Evolutionary conservation across 2,113 vertebrate genomes (phyloP).

Genomic region (Stegostoma tigrinum): DNA sequence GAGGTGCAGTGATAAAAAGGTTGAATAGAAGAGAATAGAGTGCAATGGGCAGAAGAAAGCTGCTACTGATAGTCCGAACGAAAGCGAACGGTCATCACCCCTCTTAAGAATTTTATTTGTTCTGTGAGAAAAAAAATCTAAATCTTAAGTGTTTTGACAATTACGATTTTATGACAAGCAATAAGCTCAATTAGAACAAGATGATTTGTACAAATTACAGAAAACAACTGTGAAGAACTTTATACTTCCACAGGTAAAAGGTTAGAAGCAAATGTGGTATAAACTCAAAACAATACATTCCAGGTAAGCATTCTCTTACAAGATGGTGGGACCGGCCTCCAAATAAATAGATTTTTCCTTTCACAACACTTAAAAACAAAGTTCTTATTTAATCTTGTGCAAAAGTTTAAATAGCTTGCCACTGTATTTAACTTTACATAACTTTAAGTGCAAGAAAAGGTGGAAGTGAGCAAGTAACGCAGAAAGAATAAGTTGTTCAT

Average conservation of each 20-base stretch:
- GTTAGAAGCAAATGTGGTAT: background rate
- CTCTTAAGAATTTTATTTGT: background rate
- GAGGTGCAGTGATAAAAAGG: background rate
- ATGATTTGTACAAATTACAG: background rate
- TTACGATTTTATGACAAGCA: background rate
- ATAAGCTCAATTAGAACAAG: background rate
- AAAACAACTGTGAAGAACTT: background rate
- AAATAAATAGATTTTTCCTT: conserved; percentile 61
- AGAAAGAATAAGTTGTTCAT: background rate
- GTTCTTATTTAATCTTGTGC: background rate
- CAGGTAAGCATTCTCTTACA: conserved; percentile 52
- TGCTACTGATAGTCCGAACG: background rate
- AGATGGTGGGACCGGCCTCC: conserved; percentile 48
- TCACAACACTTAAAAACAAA: conserved; percentile 44
- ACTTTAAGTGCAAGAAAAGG: background rate
- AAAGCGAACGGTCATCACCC: background rate
- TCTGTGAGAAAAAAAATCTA: background rate
- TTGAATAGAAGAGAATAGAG: background rate
- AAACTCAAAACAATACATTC: conserved; percentile 54
- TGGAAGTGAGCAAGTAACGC: background rate
- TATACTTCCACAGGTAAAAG: background rate
- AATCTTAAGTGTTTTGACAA: background rate
- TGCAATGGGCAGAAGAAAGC: background rate
- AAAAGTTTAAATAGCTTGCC: background rate
- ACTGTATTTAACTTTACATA: conserved; percentile 4